phyloP scores from a whole-genome alignment of 2,888 invertebrate genomes.

The Acheta domesticus region DNA sequence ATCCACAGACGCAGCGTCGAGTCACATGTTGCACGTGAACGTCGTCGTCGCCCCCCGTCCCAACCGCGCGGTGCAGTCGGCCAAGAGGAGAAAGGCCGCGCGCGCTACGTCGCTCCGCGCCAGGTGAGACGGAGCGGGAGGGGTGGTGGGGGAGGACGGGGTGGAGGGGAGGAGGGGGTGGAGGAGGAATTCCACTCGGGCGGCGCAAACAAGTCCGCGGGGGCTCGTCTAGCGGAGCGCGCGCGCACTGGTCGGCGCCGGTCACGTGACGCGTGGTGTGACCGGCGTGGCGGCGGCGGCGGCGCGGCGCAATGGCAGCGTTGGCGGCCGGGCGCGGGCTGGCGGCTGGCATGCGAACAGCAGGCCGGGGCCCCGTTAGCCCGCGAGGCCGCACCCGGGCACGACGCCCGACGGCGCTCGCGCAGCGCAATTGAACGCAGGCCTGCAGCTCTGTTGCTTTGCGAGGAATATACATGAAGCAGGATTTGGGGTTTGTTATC shows the following conservation, averaged over 20 bases:
- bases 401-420: no score
- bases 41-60: no score
- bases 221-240: conserved; percentile 24
- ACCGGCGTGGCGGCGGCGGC: neutral
- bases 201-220: neutral
- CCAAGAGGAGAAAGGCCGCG: no score
- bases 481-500: no score
- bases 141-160: neutral
- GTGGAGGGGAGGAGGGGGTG: neutral
- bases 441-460: no score
- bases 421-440: no score
- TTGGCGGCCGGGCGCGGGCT: neutral
- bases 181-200: neutral
- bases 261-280: conserved; percentile 30
- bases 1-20: no score
- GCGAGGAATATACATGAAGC: no score
- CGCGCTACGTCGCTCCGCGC: neutral
- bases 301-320: conserved; percentile 22
- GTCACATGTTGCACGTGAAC: no score
- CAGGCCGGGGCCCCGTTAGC: neutral
- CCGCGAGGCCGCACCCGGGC: no score
- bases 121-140: neutral
- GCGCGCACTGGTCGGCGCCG: conserved; percentile 23
- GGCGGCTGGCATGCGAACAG: neutral
- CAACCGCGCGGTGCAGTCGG: no score